Base-by-base conservation (phyloP, 2,888 invertebrate genomes). In the Trypoxylon attenuatum region DNA sequence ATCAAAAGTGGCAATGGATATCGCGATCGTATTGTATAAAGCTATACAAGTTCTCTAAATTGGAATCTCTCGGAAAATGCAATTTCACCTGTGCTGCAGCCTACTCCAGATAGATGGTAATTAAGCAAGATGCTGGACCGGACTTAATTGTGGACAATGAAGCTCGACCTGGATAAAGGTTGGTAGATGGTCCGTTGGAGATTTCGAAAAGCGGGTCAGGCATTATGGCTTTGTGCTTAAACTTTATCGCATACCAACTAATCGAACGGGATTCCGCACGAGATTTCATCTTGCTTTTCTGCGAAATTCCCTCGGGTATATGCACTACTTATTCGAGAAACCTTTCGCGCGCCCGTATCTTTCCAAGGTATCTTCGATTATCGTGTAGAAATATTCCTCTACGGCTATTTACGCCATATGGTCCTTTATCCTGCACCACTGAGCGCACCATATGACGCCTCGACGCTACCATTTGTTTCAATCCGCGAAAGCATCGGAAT, bases 71-170 rank as follows among this genome's bases (percentile, higher is more conserved):
- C 23, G 15, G 25, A 13, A 49, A 16, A 8, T 38, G 15, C 25
- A 8, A 23, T 38, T 47, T 23, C 2, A 5, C 5, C 6, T 5
- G 2, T 33, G 6, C 0, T 18, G 15, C 19, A 16, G n/a, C 6
- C 55, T 43, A 16, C 23, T 18, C 38, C 22, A 23, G 47, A 15
- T 41, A 27, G 39, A 22, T 52, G 56, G 60, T 74, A 77, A 79
- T 81, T 76, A 79, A 76, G 66, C 68, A 66, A 71, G 71, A 71
- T 61, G 63, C 56, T 55, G 62, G 60, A 1, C 1, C 58, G 45
- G 49, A 60, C 50, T 79, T 76, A 71, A 42, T 39, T 25, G 46
- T 18, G 47, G 29, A 53, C 50, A 51, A 50, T 70, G 58, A 64
- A 71, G 43, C 3, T n/a, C n/a, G 13, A 5, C 21, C 2, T 13